Evolutionary conservation across 2,113 vertebrate genomes (phyloP).

Genomic region (Archilochus colubris): DNA sequence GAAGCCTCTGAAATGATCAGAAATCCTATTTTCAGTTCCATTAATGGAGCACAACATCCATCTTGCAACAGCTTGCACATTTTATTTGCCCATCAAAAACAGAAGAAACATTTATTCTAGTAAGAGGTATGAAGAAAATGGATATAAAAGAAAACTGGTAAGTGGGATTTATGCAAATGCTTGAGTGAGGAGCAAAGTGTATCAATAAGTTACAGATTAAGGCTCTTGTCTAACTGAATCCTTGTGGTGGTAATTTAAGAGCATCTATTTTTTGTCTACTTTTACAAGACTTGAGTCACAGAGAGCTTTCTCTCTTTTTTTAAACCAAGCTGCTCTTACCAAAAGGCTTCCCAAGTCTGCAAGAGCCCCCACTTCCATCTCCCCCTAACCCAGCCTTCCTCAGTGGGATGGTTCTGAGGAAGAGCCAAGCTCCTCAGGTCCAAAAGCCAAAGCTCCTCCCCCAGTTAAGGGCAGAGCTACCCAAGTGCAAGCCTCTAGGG

Average conservation of each 20-base stretch:
- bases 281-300: not conserved
- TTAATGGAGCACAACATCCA: not conserved
- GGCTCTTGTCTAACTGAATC: not conserved
- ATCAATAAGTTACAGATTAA: not conserved
- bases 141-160: not conserved
- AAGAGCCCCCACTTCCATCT: not conserved
- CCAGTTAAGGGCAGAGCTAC: not conserved
- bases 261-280: not conserved
- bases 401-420: not conserved
- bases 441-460: not conserved
- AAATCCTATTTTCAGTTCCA: not conserved
- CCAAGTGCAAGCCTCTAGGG: not conserved
- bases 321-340: not conserved
- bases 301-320: not conserved
- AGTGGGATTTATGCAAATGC: not conserved
- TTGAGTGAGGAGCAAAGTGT: not conserved
- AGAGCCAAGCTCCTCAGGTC: not conserved
- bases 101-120: not conserved
- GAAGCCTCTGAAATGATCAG: not conserved
- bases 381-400: not conserved
- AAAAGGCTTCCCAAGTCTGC: not conserved
- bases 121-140: not conserved
- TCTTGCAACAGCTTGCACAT: not conserved
- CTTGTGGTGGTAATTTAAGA: not conserved
- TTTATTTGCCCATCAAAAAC: not conserved